Evolutionary conservation across 2,888 invertebrate genomes (phyloP).

Genomic region (Noctua fimbriata): DNA sequence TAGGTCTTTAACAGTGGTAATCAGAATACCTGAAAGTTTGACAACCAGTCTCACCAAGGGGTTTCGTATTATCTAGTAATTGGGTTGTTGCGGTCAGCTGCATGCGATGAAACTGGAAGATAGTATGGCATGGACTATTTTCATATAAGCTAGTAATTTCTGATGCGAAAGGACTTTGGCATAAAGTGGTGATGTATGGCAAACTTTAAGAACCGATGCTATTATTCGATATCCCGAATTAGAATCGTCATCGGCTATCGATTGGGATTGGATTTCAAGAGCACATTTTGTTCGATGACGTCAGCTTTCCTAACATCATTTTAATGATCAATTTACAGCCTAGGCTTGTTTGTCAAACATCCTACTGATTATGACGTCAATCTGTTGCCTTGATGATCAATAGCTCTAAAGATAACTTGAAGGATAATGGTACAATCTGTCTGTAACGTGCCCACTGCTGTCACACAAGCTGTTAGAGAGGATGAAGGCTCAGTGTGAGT

Average conservation of each 20-base stretch:
- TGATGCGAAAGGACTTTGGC: neutral
- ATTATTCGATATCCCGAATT: conserved; percentile 13
- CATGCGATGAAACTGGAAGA: neutral
- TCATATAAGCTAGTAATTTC: neutral
- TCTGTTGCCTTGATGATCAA: conserved; percentile 8
- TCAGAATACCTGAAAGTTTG: neutral
- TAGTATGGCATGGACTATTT: neutral
- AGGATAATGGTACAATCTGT: neutral
- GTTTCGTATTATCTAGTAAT: neutral
- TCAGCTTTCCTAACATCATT: conserved; percentile 27
- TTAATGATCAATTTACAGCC: conserved; percentile 41
- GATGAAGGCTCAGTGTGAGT: neutral
- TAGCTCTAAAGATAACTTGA: neutral
- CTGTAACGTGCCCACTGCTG: neutral
- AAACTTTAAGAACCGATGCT: neutral
- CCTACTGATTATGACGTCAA: conserved; percentile 28
- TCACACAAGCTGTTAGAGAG: neutral
- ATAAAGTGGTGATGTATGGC: neutral
- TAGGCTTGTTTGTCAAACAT: conserved; percentile 43
- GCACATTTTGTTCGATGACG: conserved; percentile 1
- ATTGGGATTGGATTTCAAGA: conserved; percentile 23
- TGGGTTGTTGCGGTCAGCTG: neutral
- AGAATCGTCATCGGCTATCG: conserved; percentile 12
- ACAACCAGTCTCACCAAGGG: neutral
- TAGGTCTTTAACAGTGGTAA: neutral